Base-by-base conservation (phyloP, 1,140 invertebrate species). In the Diorhabda elongata region DNA sequence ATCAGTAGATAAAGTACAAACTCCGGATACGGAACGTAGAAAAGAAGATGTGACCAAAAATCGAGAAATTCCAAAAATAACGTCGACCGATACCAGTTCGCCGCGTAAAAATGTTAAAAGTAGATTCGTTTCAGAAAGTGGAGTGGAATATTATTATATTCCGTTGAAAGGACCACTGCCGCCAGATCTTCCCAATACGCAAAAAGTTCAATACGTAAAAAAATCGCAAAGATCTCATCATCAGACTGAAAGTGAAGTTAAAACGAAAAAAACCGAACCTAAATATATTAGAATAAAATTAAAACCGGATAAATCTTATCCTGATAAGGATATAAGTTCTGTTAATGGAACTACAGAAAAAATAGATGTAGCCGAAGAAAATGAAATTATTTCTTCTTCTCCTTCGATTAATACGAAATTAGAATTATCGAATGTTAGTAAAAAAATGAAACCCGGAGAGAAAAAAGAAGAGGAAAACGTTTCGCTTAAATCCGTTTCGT, bases 271-370 rank as follows among this genome's bases (percentile, higher is more conserved):
- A 58, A 58, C 81, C 44, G 84, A 85, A 71, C 82, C 84, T 3
- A 83, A 85, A 65, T 87, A 88, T 69, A 89, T 89, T 69, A 80
- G 88, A 71, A 89, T 89, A 62, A 87, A 85, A 78, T 75, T 89
- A 61, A 88, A 88, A 74, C 88, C 88, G 1, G 87, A 89, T 76
- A 82, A 85, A 71, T 85, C 87, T 76, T 89, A 89, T 74, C 84
- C 85, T 9, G 85, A 87, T 26, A 26, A 26, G 26, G 26, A 26
- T 26, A 26, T 26, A 26, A 26, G 26, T 26, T 26, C 26, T 26
- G 26, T 26, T 26, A 26, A 26, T 26, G 64, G 81, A 84, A 26
- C 26, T 26, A 26, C 60, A 83, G 76, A 78, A 79, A 79, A 56
- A 77, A 77, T 3, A 80, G 79, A 42, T 78, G 85, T 68, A 87